A percentile compares a stretch with the other conserved stretches of the same genome.
Evolutionary conservation across 1,140 invertebrate genomes (phyloP).

Genomic region (Euura lappo): DNA sequence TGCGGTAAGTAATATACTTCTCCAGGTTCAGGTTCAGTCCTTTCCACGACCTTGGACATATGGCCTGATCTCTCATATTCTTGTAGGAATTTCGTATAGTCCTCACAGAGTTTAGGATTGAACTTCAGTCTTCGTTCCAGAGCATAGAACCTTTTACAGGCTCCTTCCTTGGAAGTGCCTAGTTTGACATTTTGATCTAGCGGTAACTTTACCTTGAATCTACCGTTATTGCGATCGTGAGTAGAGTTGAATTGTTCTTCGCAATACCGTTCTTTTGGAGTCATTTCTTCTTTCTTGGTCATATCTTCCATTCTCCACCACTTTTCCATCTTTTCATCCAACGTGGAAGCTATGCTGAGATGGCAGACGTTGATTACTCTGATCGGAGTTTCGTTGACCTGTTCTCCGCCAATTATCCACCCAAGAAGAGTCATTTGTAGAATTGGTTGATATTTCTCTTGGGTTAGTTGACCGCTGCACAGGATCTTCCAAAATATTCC

Average conservation of each 20-base stretch:
- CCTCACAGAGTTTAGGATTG: slow-evolving; percentile 2
- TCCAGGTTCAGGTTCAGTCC: no score
- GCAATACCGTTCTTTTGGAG: not conserved
- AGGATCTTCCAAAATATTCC: slow-evolving; percentile 21
- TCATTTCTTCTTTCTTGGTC: not conserved
- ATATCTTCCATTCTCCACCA: slow-evolving; percentile 20
- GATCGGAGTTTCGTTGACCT: not conserved
- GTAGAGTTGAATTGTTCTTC: not conserved
- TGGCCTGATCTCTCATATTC: slow-evolving; percentile 39
- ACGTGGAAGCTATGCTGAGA: no score
- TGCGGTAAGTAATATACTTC: slow-evolving; percentile 46
- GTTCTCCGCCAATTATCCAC: slow-evolving; percentile 37
- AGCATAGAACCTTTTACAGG: not conserved
- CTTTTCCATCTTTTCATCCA: not conserved
- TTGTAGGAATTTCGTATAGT: slow-evolving; percentile 33
- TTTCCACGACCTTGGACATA: slow-evolving; percentile 24
- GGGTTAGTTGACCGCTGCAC: slow-evolving; percentile 32
- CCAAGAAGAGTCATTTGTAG: slow-evolving; percentile 43
- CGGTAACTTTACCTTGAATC: not conserved
- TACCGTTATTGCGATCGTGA: not conserved
- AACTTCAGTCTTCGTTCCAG: not conserved
- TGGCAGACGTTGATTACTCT: no score
- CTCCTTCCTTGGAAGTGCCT: not conserved
- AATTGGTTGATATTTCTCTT: slow-evolving; percentile 32
- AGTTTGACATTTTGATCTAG: not conserved